phyloP scores from a whole-genome alignment of 2,113 vertebrate genomes.

The Cairina moschata region DNA sequence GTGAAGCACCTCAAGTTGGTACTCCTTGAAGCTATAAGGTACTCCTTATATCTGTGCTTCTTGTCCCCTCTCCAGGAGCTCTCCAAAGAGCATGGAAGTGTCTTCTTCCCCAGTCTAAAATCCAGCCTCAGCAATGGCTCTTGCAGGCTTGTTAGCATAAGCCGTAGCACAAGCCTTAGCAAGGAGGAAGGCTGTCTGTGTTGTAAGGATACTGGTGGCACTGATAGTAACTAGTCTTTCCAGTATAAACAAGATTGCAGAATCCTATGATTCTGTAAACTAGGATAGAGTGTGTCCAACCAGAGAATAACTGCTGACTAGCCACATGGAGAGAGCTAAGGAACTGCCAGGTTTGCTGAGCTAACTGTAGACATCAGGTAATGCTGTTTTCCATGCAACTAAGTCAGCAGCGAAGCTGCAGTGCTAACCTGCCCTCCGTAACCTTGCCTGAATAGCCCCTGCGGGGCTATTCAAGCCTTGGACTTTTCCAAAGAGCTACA shows the following conservation, averaged over 20 bases:
- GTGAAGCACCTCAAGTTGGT: not conserved
- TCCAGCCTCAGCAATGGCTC: not conserved
- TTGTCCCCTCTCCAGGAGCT: not conserved
- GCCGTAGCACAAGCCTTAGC: not conserved
- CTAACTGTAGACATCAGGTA: not conserved
- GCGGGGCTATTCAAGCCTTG: not conserved
- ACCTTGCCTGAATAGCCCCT: not conserved
- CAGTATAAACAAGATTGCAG: not conserved
- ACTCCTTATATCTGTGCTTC: not conserved
- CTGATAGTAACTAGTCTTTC: not conserved
- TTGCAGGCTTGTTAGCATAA: not conserved
- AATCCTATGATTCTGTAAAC: not conserved
- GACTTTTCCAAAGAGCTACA: not conserved
- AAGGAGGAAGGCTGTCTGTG: not conserved
- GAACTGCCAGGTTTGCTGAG: not conserved
- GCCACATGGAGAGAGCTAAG: not conserved
- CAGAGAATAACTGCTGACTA: not conserved
- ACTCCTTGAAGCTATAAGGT: not conserved
- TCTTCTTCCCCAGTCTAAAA: not conserved
- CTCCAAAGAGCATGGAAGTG: not conserved
- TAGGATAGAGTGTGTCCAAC: fast-evolving
- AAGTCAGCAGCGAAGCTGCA: not conserved
- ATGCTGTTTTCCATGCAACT: not conserved
- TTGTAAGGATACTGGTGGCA: not conserved
- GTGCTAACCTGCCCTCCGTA: not conserved